phyloP scores from a whole-genome alignment of 2,888 invertebrate species.

The Halocaridina rubra region DNA sequence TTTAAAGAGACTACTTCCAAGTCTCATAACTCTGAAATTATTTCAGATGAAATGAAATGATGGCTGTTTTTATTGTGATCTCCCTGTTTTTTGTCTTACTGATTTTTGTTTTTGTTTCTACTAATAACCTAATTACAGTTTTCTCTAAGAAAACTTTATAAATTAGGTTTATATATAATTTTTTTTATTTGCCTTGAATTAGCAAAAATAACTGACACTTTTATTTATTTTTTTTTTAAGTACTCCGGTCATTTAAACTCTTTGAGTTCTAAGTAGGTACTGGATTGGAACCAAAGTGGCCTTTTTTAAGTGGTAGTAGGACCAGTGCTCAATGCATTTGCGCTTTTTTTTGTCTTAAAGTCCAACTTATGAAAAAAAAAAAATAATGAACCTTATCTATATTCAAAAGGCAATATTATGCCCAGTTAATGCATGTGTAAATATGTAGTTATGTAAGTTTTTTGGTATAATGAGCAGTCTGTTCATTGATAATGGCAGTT shows the following conservation, averaged over 20 bases:
- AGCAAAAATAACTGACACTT: conserved; percentile 30
- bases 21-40: conserved; percentile 37
- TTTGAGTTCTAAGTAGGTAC: conserved; percentile 6
- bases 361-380: background rate
- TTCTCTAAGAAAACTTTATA: conserved; percentile 44
- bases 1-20: conserved; percentile 34
- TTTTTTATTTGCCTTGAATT: conserved; percentile 14
- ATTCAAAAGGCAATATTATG: conserved; percentile 25
- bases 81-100: conserved; percentile 23
- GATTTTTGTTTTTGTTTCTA: conserved; percentile 9
- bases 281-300: conserved; percentile 56
- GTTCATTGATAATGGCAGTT: conserved; percentile 35
- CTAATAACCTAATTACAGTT: conserved; percentile 48
- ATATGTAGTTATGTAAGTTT: conserved; percentile 27
- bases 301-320: conserved; percentile 51
- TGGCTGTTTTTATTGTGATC: conserved; percentile 52
- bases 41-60: conserved; percentile 40
- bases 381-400: background rate
- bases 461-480: conserved; percentile 21
- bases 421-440: conserved; percentile 48
- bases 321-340: conserved; percentile 58
- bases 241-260: background rate
- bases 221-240: too few species aligned
- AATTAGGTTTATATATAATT: conserved; percentile 32
- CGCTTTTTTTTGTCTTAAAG: background rate